Evolutionary conservation across 1,140 invertebrate species (phyloP).

Genomic region (Campoletis sonorensis): DNA sequence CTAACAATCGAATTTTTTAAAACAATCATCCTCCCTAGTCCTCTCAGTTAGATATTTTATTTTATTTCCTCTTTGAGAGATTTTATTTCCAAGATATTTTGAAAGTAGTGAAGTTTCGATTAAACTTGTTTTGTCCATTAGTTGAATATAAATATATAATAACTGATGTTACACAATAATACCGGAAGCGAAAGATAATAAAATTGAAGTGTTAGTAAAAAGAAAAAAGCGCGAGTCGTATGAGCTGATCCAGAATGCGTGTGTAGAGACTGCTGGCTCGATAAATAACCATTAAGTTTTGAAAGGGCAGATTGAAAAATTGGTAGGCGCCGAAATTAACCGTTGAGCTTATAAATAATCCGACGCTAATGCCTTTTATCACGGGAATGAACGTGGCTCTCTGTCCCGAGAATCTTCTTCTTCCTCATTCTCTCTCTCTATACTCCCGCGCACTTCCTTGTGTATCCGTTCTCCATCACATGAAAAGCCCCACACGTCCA

Average conservation of each 20-base stretch:
- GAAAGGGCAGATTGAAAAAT: constrained; percentile 63
- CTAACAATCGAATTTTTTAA: no score
- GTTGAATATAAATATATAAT: constrained; percentile 12
- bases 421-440: background rate
- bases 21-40: no score
- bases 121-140: no score
- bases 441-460: constrained; percentile 6
- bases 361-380: constrained; percentile 69
- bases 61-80: no score
- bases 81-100: no score
- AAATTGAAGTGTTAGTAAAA: constrained; percentile 16
- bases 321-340: constrained; percentile 66
- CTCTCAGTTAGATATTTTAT: no score
- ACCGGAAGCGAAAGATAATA: constrained; percentile 46
- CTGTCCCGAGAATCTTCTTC: constrained; percentile 27
- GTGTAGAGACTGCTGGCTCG: constrained; percentile 32
- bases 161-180: constrained; percentile 51
- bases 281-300: constrained; percentile 66
- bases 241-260: background rate
- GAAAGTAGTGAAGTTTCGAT: no score
- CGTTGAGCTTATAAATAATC: constrained; percentile 67
- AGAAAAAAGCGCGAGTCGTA: constrained; percentile 33
- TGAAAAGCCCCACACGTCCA: background rate
- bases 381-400: constrained; percentile 52
- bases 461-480: constrained; percentile 10